Percentiles rank a stretch among this genome's conserved stretches.
These are phyloP conservation scores for Ascidia mentula DNA, from an alignment of 23 tunicate genomes.

Conservation along the genomic window DNA sequence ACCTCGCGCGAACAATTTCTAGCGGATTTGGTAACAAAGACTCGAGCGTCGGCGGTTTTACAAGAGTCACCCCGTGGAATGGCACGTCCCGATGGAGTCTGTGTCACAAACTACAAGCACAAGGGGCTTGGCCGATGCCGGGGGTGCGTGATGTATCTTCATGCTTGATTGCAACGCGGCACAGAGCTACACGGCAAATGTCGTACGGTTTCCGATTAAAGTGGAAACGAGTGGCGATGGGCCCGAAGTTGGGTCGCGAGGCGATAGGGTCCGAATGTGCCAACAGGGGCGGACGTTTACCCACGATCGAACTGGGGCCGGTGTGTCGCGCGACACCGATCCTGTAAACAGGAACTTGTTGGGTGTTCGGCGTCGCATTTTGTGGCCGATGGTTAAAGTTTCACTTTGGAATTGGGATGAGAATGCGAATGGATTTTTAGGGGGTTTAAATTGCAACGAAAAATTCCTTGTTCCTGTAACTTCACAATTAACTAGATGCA, in stretches of 20 bases:
- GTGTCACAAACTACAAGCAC: conserved; percentile 2
- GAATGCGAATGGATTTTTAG: too few species aligned
- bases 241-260: not conserved
- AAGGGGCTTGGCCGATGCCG: not conserved
- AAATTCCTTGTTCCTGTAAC: too few species aligned
- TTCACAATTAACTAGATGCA: too few species aligned
- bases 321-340: not conserved
- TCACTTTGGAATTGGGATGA: too few species aligned
- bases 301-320: not conserved
- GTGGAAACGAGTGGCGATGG: not conserved
- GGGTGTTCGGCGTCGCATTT: too few species aligned
- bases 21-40: conserved; percentile 6
- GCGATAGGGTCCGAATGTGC: not conserved
- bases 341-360: conserved; percentile 1
- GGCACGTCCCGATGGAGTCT: not conserved
- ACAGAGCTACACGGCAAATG: not conserved
- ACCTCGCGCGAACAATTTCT: not conserved
- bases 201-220: conserved; percentile 9
- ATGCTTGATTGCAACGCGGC: not conserved
- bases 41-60: not conserved
- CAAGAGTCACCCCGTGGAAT: not conserved
- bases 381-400: too few species aligned
- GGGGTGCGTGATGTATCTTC: conserved; percentile 5
- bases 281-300: not conserved
- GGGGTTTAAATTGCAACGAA: too few species aligned